Percentiles rank a stretch among this genome's conserved stretches.
These are phyloP conservation scores for Tetragonisca angustula DNA, from an alignment of 2,888 invertebrate genomes.

Conservation along the genomic window DNA sequence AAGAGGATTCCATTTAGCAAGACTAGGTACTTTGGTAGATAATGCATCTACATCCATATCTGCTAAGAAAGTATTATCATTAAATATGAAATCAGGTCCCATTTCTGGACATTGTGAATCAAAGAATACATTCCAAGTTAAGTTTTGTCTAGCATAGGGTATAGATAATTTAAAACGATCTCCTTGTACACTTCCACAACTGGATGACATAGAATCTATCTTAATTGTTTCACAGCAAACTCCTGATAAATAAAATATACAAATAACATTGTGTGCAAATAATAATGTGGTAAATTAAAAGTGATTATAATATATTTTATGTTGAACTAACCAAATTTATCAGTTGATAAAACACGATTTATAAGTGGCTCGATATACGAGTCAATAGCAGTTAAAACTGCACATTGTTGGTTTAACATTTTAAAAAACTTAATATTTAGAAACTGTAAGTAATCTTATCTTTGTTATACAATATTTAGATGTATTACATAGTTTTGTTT, in stretches of 20 bases:
- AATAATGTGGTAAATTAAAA: not conserved
- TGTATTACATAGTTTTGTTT: not conserved
- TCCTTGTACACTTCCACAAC: slow-evolving; percentile 77
- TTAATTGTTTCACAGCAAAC: slow-evolving; percentile 63
- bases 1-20: slow-evolving; percentile 88
- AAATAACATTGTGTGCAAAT: not conserved
- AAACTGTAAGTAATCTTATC: not conserved
- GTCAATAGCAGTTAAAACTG: slow-evolving; percentile 54
- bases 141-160: slow-evolving; percentile 88
- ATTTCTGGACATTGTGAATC: slow-evolving; percentile 87
- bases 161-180: slow-evolving; percentile 88
- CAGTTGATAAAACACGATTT: slow-evolving; percentile 57
- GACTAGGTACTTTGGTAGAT: slow-evolving; percentile 86
- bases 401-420: slow-evolving; percentile 66
- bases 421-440: not conserved
- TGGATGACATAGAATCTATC: slow-evolving; percentile 62
- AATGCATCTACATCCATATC: slow-evolving; percentile 86
- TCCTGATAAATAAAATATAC: slow-evolving; percentile 57
- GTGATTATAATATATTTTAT: not conserved
- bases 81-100: slow-evolving; percentile 91
- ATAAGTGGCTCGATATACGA: slow-evolving; percentile 67
- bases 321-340: slow-evolving; percentile 64
- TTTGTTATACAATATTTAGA: not conserved
- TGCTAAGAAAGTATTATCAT: slow-evolving; percentile 88
- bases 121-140: slow-evolving; percentile 90